Percentiles rank a stretch among this genome's conserved stretches.
Conservation (phyloP, 2,888 invertebrate genomes). For the Malthinus flaveolus region DNA sequence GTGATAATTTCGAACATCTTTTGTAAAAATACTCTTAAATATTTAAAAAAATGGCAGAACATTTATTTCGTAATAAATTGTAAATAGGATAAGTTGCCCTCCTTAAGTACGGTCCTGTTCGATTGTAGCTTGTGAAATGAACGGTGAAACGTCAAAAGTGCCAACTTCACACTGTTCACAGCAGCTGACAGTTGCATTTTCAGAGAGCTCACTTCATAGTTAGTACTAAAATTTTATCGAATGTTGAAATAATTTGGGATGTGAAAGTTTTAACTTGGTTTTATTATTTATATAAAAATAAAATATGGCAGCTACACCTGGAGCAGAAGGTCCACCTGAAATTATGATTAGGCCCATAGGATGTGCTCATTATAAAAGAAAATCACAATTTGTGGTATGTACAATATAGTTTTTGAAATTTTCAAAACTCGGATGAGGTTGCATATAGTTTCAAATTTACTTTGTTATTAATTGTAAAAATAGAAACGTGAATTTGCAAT, state of each 20-base stretch:
- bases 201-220: neutral
- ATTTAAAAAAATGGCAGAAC: too few relatives aligned
- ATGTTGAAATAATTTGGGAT: slow-evolving; percentile 16
- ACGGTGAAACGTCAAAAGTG: neutral
- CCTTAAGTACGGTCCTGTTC: too few relatives aligned
- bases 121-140: neutral
- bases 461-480: slow-evolving; percentile 2
- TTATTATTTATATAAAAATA: slow-evolving; percentile 12
- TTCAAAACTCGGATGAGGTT: neutral
- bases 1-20: too few relatives aligned
- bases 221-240: neutral
- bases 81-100: too few relatives aligned
- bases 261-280: slow-evolving; percentile 15
- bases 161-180: neutral
- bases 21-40: too few relatives aligned
- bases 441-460: neutral
- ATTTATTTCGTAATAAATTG: too few relatives aligned
- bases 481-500: neutral
- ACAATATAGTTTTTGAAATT: neutral
- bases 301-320: slow-evolving; percentile 45
- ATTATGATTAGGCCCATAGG: slow-evolving; percentile 63
- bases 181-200: neutral
- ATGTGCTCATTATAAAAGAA: slow-evolving; percentile 82
- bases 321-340: slow-evolving; percentile 49
- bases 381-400: slow-evolving; percentile 85